phyloP scores from a whole-genome alignment of 2,113 vertebrate genomes.

The Trachemys scripta region DNA sequence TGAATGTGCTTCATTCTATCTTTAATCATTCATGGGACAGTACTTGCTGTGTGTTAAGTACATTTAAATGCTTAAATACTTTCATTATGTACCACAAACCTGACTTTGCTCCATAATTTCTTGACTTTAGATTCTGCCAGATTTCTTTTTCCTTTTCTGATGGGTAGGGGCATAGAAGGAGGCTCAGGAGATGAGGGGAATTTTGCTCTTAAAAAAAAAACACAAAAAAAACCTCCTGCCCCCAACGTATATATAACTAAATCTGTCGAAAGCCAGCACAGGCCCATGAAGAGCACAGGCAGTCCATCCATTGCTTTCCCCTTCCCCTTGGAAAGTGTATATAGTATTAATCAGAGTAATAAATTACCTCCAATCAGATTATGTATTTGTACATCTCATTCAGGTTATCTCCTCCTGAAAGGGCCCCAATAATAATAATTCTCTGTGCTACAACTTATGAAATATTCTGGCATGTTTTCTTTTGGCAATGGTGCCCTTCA shows the following conservation, averaged over 20 bases:
- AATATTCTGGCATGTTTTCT: constrained; percentile 43
- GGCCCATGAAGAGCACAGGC: background rate
- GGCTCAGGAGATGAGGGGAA: rapidly evolving
- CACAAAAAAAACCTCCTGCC: too few relatives aligned
- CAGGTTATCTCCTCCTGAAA: background rate
- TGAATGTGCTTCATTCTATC: rapidly evolving
- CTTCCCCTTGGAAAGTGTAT: background rate
- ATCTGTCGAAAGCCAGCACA: background rate
- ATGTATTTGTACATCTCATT: background rate
- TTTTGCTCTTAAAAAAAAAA: background rate
- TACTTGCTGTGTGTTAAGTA: background rate
- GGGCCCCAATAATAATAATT: background rate
- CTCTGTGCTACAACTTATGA: constrained; percentile 34
- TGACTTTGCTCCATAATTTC: background rate
- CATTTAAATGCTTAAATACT: background rate
- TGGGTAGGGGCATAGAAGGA: background rate
- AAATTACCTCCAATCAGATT: constrained; percentile 42
- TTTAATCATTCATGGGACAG: constrained; percentile 6
- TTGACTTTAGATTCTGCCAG: rapidly evolving
- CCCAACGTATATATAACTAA: background rate
- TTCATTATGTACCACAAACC: background rate
- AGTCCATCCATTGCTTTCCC: background rate
- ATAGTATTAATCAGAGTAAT: constrained; percentile 26
- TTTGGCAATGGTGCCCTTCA: constrained; percentile 59
- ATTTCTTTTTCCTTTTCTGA: background rate